Evolutionary conservation across 2,797 vertebrate genomes (phyloP).

Genomic region (Passerculus sandwichensis): DNA sequence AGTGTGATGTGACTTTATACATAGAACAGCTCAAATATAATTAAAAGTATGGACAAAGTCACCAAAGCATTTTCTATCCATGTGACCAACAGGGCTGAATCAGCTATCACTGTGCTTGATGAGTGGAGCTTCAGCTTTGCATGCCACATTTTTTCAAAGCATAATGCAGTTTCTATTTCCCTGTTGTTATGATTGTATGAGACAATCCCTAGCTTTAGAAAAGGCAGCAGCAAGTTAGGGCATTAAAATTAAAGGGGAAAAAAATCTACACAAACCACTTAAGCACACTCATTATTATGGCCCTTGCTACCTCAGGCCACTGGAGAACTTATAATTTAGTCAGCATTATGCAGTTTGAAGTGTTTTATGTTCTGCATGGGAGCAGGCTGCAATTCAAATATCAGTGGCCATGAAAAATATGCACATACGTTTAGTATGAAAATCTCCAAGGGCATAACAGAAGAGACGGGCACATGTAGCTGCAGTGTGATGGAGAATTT

Average conservation of each 20-base stretch:
- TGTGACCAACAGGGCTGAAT: neutral
- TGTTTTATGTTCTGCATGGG: constrained; percentile 94
- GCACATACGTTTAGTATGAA: constrained; percentile 98
- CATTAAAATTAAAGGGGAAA: constrained; percentile 79
- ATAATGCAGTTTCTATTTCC: constrained; percentile 50
- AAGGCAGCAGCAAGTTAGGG: constrained; percentile 70
- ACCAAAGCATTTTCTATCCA: neutral
- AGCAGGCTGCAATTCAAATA: constrained; percentile 93
- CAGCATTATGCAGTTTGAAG: constrained; percentile 95
- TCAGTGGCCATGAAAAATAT: constrained; percentile 97
- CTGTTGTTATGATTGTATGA: constrained; percentile 65
- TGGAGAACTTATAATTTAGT: constrained; percentile 94
- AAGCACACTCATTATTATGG: constrained; percentile 92
- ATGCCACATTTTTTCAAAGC: constrained; percentile 34
- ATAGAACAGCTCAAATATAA: neutral
- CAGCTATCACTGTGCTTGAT: neutral
- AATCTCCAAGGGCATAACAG: constrained; percentile 94
- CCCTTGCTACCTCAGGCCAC: constrained; percentile 89
- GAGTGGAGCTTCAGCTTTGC: constrained; percentile 54
- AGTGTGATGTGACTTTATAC: neutral
- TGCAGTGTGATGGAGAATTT: constrained; percentile 80
- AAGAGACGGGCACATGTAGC: constrained; percentile 91
- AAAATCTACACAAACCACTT: constrained; percentile 85
- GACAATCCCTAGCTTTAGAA: constrained; percentile 64
- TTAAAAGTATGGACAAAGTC: neutral